Evolutionary conservation across 1,140 invertebrate genomes (phyloP), one percentile per base, ranked within the genome.

Genomic region (Tyrophagus putrescentiae): DNA sequence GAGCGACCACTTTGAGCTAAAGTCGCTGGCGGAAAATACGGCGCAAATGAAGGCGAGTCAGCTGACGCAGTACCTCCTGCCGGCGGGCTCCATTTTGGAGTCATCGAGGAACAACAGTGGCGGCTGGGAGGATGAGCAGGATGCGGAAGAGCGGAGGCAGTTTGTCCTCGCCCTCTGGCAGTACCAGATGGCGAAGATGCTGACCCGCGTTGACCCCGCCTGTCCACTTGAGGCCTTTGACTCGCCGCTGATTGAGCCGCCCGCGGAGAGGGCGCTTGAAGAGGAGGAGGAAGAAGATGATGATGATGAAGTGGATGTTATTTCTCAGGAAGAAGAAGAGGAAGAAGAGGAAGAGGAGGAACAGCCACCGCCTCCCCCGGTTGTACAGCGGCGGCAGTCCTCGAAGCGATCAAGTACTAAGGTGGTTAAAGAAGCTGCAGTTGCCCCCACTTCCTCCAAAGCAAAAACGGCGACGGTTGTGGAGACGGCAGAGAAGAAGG

Each of bases 341-440:
- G 39, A 34, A 34, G 25, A 54, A 54, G 25, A n/a, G 32, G 52
- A 54, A 52, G 25, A 52, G 25, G 52, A 54, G n/a, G 52, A 54
- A 39, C 13, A 39, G 13, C 13, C 13, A 39, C 36, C 36, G 13
- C 13, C 21, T 13, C 36, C 36, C 21, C 36, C n/a, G n/a, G n/a
- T n/a, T n/a, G n/a, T n/a, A n/a, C n/a, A n/a, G n/a, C n/a, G n/a
- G n/a, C n/a, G n/a, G n/a, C n/a, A n/a, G n/a, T n/a, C n/a, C n/a
- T n/a, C n/a, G n/a, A n/a, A n/a, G n/a, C n/a, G n/a, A n/a, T n/a
- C n/a, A n/a, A n/a, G n/a, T n/a, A n/a, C n/a, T n/a, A n/a, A n/a
- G n/a, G n/a, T n/a, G n/a, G n/a, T n/a, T n/a, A n/a, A n/a, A n/a
- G n/a, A n/a, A n/a, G n/a, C n/a, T n/a, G n/a, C n/a, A n/a, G n/a